Conservation (phyloP, 2,113 vertebrate genomes). For the Cyanoderma ruficeps region DNA sequence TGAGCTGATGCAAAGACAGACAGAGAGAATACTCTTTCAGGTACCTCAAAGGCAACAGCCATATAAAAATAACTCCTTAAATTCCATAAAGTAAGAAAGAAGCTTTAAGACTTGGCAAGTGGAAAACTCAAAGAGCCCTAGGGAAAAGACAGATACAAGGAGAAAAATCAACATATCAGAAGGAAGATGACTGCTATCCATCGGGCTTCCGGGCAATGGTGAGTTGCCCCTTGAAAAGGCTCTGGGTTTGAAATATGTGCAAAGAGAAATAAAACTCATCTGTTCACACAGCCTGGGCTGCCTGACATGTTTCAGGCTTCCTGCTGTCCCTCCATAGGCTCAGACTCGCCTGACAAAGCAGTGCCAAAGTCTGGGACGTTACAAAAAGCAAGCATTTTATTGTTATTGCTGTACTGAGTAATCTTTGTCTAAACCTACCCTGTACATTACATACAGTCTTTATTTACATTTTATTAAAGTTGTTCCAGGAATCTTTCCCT, state of each 20-base stretch:
- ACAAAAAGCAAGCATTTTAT: background rate
- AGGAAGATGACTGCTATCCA: background rate
- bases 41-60: background rate
- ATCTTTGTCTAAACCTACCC: background rate
- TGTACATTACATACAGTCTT: background rate
- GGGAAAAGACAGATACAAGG: background rate
- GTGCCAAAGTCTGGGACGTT: background rate
- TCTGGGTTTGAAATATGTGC: background rate
- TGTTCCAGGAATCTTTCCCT: conserved; percentile 6
- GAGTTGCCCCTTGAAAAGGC: background rate
- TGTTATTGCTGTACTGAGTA: conserved; percentile 1
- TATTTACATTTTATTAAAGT: conserved; percentile 14
- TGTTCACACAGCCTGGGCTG: background rate
- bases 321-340: background rate
- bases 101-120: background rate
- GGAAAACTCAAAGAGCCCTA: background rate
- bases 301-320: background rate
- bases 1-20: background rate
- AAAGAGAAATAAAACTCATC: background rate
- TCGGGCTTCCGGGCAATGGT: background rate
- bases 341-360: background rate
- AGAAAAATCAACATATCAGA: background rate
- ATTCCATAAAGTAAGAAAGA: background rate
- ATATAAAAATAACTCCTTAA: background rate
- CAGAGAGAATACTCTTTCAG: background rate